Evolutionary conservation across 2,888 invertebrate genomes (phyloP).

Genomic region (Lasioglossum zephyrum): DNA sequence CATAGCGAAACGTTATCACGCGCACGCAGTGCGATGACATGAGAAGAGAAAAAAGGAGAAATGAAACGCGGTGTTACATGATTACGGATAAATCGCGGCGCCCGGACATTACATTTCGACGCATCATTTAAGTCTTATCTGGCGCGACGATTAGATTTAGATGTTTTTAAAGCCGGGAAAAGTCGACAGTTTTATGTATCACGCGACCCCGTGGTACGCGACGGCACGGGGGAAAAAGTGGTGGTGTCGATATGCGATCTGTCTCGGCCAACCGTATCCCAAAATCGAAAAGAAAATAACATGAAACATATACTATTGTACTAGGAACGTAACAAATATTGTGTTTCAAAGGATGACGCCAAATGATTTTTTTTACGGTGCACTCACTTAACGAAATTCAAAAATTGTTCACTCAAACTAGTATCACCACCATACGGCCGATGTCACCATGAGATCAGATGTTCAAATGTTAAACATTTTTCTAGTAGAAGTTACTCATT

Average conservation of each 20-base stretch:
- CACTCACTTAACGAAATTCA: neutral
- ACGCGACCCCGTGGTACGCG: neutral
- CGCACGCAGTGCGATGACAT: conserved; percentile 11
- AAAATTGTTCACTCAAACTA: neutral
- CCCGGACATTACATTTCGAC: neutral
- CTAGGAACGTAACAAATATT: neutral
- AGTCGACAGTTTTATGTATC: neutral
- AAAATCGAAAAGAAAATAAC: conserved; percentile 1
- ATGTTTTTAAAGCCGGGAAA: neutral
- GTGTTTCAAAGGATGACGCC: neutral
- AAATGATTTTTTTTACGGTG: neutral
- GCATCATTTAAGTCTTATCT: conserved; percentile 1
- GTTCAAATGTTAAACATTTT: neutral
- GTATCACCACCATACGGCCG: neutral
- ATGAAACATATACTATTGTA: neutral
- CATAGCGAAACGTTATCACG: conserved; percentile 24
- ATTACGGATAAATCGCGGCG: neutral
- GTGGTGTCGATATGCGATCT: neutral
- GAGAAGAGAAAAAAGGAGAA: neutral
- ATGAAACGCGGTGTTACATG: conserved; percentile 8
- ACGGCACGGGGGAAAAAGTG: neutral
- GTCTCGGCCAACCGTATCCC: neutral
- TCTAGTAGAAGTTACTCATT: neutral
- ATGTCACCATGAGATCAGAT: neutral
- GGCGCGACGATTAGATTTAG: conserved; percentile 6